phyloP scores from a whole-genome alignment of 1,140 invertebrate genomes.

The Hylaeus anthracinus region DNA sequence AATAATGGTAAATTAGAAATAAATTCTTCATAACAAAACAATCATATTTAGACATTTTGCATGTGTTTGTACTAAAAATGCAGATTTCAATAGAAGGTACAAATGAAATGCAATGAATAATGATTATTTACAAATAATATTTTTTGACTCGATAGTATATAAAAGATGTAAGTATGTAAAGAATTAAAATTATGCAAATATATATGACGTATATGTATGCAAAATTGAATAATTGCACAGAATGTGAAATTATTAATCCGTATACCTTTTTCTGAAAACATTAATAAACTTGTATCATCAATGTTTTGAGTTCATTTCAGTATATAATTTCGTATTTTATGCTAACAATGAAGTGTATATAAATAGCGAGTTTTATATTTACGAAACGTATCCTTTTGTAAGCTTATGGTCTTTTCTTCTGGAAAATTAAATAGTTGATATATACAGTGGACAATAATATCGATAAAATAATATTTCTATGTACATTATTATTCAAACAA shows the following conservation, averaged over 20 bases:
- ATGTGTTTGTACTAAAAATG: slow-evolving; percentile 21
- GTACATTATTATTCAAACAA: background rate
- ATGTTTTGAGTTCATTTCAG: no score
- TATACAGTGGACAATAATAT: background rate
- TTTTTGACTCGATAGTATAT: background rate
- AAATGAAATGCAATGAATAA: background rate
- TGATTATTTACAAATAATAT: slow-evolving; percentile 8
- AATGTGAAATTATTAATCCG: background rate
- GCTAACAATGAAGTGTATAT: no score
- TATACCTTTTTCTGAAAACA: no score
- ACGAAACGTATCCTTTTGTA: background rate
- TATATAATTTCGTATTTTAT: no score
- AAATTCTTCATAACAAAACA: slow-evolving; percentile 22
- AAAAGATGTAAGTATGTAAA: background rate
- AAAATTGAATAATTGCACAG: no score
- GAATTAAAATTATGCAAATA: slow-evolving; percentile 22
- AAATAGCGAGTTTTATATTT: no score
- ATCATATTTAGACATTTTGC: slow-evolving; percentile 15
- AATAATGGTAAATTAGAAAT: slow-evolving; percentile 21
- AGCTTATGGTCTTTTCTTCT: background rate
- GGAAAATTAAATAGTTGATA: background rate
- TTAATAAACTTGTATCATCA: no score
- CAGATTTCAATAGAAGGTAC: slow-evolving; percentile 1
- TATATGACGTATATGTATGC: background rate
- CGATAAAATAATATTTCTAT: background rate